Evolutionary conservation across 2,113 vertebrate genomes (phyloP).

Genomic region (Dipodomys spectabilis): DNA sequence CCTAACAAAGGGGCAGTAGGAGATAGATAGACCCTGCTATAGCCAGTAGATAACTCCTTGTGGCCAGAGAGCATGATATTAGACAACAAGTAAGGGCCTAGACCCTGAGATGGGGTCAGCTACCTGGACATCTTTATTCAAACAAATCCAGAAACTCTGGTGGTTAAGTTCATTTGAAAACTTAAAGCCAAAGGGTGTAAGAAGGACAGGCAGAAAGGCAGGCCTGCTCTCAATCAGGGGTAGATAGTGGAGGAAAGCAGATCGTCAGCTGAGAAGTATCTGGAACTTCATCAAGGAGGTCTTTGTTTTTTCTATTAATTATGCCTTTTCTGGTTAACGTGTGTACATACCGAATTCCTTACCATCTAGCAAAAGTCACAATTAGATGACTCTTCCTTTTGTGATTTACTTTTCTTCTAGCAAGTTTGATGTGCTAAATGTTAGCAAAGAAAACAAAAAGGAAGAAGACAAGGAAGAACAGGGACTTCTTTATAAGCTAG

Average conservation of each 20-base stretch:
- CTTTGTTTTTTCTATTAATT: too few relatives aligned
- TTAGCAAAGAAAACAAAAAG: not conserved
- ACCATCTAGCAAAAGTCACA: not conserved
- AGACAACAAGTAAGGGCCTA: not conserved
- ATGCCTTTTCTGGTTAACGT: not conserved
- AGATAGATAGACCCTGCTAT: not conserved
- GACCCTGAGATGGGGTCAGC: not conserved
- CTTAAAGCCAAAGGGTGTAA: too few relatives aligned
- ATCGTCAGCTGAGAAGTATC: not conserved
- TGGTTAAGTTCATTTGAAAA: not conserved
- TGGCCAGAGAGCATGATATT: not conserved
- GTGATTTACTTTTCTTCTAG: not conserved
- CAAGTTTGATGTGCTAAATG: not conserved
- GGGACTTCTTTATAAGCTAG: not conserved
- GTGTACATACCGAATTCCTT: accelerated
- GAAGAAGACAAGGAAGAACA: not conserved
- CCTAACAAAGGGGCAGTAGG: too few relatives aligned
- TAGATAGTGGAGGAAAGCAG: too few relatives aligned
- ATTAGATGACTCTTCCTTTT: not conserved
- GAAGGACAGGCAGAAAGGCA: not conserved
- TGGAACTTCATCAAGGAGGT: not conserved
- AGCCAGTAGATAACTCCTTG: too few relatives aligned
- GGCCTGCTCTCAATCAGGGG: not conserved
- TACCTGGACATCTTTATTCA: not conserved
- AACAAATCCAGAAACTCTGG: not conserved